These are phyloP conservation scores for Mylabris sibirica DNA, from an alignment of 2,888 invertebrate species.

Conservation along the genomic window DNA sequence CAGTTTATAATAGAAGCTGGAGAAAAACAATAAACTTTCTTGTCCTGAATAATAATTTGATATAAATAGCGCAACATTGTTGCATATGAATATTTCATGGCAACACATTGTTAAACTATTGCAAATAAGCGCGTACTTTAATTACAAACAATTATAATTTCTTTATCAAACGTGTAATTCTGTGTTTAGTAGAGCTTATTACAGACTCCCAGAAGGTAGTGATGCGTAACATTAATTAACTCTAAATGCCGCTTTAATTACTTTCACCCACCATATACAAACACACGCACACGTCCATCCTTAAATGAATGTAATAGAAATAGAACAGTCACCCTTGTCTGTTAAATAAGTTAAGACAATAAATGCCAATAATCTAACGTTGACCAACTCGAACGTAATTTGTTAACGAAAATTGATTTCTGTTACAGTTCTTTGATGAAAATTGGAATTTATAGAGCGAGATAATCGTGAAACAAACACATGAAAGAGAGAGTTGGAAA, in stretches of 20 bases:
- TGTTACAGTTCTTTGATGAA: conserved; percentile 14
- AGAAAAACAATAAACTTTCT: too few relatives aligned
- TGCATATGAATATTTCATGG: too few relatives aligned
- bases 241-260: conserved; percentile 39
- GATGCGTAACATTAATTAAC: conserved; percentile 43
- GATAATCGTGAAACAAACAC: conserved; percentile 24
- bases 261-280: conserved; percentile 28
- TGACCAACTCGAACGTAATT: neutral
- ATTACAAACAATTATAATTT: conserved; percentile 28
- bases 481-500: conserved; percentile 26
- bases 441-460: conserved; percentile 32
- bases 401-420: neutral
- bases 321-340: conserved; percentile 33
- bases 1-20: neutral
- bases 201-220: conserved; percentile 40
- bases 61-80: neutral
- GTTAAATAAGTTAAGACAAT: conserved; percentile 37
- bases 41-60: neutral
- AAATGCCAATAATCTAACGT: conserved; percentile 27
- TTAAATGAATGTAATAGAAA: conserved; percentile 18
- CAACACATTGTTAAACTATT: conserved; percentile 19
- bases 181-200: conserved; percentile 29
- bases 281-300: too few relatives aligned
- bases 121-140: conserved; percentile 18
- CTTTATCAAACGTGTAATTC: conserved; percentile 34